These are phyloP conservation scores for Tapera naevia DNA, from an alignment of 2,797 vertebrate species.

Conservation along the genomic window DNA sequence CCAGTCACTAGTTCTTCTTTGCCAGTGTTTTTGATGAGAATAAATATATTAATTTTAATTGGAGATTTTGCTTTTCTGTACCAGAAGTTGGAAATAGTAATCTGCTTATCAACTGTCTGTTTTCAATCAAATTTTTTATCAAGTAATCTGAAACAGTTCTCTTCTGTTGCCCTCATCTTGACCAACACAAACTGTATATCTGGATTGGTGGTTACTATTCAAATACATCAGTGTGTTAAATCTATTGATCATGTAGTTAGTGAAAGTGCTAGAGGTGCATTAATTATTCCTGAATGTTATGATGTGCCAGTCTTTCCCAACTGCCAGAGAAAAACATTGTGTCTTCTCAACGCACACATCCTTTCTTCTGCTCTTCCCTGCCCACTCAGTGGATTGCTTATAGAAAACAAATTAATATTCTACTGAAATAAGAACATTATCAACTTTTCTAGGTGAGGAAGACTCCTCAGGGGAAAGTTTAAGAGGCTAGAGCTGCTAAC, in stretches of 20 bases:
- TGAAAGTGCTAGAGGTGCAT: background rate
- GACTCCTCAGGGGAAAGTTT: background rate
- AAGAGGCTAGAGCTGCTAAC: background rate
- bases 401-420: background rate
- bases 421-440: background rate
- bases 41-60: background rate
- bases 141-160: background rate
- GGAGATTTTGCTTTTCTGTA: background rate
- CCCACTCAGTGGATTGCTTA: background rate
- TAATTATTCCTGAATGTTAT: background rate
- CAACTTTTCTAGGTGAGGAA: background rate
- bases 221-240: background rate
- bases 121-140: background rate
- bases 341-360: background rate
- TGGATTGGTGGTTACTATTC: background rate
- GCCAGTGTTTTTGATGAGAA: background rate
- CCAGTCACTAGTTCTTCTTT: background rate
- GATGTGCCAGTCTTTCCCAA: background rate
- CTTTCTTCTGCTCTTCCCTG: background rate
- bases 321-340: background rate
- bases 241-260: background rate
- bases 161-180: background rate
- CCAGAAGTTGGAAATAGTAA: background rate
- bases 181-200: background rate
- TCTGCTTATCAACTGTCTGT: background rate